phyloP scores from a whole-genome alignment of 2,113 vertebrate genomes.

The Megalops atlanticus region DNA sequence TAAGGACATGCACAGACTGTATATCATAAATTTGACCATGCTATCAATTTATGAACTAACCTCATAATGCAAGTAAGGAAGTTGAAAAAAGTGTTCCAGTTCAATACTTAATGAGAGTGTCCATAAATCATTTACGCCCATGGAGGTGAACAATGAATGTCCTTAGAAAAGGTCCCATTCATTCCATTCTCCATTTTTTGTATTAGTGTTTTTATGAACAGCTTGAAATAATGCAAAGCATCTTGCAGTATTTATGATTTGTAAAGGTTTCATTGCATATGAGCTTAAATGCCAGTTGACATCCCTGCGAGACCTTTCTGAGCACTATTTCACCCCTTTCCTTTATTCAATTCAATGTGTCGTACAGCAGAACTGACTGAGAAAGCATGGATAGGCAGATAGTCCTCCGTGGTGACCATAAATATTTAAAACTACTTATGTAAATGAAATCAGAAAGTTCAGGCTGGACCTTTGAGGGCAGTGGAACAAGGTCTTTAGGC shows the following conservation, averaged over 20 bases:
- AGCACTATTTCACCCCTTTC: background rate
- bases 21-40: background rate
- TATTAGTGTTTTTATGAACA: background rate
- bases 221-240: background rate
- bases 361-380: constrained; percentile 3
- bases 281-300: background rate
- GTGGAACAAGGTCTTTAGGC: background rate
- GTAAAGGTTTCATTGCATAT: background rate
- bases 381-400: background rate
- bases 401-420: constrained; percentile 4
- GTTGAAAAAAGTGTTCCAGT: background rate
- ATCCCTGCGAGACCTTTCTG: background rate
- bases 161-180: too few species aligned
- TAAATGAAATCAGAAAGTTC: background rate
- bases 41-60: background rate
- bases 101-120: background rate
- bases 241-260: background rate
- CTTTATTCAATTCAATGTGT: constrained; percentile 4
- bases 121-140: too few species aligned
- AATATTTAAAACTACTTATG: constrained; percentile 23
- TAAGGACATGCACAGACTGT: too few species aligned
- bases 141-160: too few species aligned
- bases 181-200: too few species aligned
- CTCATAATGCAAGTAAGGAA: background rate
- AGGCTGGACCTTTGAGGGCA: constrained; percentile 10